phyloP scores from a whole-genome alignment of 92 coral and sea anemone species.

The Porites rus region DNA sequence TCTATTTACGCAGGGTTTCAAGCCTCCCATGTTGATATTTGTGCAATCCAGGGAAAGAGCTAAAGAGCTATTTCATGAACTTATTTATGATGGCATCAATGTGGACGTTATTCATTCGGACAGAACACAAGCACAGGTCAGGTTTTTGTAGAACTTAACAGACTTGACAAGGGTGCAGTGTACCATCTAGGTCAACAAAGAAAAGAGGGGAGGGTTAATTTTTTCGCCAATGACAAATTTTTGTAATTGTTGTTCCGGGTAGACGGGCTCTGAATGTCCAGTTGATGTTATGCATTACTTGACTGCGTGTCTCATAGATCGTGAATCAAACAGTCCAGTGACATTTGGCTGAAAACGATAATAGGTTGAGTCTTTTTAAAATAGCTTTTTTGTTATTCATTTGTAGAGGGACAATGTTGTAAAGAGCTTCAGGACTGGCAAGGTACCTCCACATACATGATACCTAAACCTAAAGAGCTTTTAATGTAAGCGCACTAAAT shows the following conservation, averaged over 20 bases:
- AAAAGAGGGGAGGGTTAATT: no score
- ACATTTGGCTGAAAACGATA: no score
- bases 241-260: no score
- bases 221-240: no score
- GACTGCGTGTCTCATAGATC: no score
- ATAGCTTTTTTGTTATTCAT: neutral
- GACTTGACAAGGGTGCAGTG: no score
- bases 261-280: no score
- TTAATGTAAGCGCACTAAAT: no score
- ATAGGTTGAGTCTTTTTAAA: neutral
- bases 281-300: no score
- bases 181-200: no score
- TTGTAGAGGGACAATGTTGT: constrained; percentile 95
- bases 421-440: constrained; percentile 95
- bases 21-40: constrained; percentile 93
- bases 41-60: constrained; percentile 99
- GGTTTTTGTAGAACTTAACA: neutral
- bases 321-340: no score
- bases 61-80: constrained; percentile 95
- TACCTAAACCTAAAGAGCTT: no score
- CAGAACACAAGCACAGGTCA: constrained; percentile 97
- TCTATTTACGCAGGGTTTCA: constrained; percentile 77
- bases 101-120: constrained; percentile 99
- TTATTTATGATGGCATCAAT: constrained; percentile 96
- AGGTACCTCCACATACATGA: constrained; percentile 49